A percentile compares a stretch with the other conserved stretches of the same genome.
Conservation (phyloP, 2,888 invertebrate species). For the Chrysolina americana region DNA sequence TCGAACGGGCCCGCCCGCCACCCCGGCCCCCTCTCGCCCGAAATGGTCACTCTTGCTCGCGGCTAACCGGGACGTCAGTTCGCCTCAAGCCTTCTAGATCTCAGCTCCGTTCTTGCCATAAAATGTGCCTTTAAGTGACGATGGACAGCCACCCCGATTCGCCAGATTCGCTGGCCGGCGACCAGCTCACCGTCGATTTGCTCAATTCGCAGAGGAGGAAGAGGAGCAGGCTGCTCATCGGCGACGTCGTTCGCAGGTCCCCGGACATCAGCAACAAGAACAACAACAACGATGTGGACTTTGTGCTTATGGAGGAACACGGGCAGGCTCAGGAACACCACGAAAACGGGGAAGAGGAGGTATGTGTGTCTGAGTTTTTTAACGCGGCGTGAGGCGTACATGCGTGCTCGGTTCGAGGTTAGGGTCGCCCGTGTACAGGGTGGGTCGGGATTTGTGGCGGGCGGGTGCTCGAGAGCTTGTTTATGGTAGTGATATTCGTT, state of each 20-base stretch:
- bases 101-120: constrained; percentile 54
- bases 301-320: constrained; percentile 69
- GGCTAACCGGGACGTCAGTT: constrained; percentile 66
- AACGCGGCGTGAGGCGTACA: not conserved
- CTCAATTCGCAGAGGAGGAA: constrained; percentile 44
- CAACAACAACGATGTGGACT: constrained; percentile 70
- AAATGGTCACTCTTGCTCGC: constrained; percentile 67
- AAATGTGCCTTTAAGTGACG: constrained; percentile 57
- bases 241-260: constrained; percentile 47
- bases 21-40: constrained; percentile 57
- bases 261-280: constrained; percentile 63
- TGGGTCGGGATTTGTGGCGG: not conserved
- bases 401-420: constrained; percentile 4
- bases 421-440: constrained; percentile 1
- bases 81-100: constrained; percentile 67
- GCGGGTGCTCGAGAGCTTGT: too few relatives aligned
- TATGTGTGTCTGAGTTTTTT: constrained; percentile 54
- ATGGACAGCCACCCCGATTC: constrained; percentile 69
- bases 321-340: constrained; percentile 58
- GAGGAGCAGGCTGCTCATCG: constrained; percentile 40
- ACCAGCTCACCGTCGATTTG: constrained; percentile 63
- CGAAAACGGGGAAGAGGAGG: constrained; percentile 66
- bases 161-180: constrained; percentile 68
- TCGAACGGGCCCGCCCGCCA: constrained; percentile 31
- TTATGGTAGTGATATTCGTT: too few relatives aligned